Conservation (phyloP, 35 echinoderm and acorn worm species). For the Heliocidaris tuberculata region DNA sequence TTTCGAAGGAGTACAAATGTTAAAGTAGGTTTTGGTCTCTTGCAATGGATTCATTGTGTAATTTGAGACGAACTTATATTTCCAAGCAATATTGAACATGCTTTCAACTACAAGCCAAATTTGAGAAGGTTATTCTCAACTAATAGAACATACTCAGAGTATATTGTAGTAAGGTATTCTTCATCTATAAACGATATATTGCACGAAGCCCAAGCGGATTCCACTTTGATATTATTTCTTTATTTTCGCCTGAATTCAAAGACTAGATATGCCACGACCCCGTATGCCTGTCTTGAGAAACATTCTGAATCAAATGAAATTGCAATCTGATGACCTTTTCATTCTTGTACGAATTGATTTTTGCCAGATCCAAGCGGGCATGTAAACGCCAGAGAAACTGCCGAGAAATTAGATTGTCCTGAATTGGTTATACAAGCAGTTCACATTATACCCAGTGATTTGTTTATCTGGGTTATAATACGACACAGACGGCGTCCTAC, state of each 20-base stretch:
- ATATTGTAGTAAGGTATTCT: not conserved
- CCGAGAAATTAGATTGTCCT: slow-evolving; percentile 2
- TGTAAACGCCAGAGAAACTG: not conserved
- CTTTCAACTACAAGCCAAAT: too few relatives aligned
- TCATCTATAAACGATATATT: not conserved
- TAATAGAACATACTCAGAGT: not conserved
- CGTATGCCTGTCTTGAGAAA: not conserved
- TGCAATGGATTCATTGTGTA: not conserved
- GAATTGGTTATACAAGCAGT: not conserved
- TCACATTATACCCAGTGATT: not conserved
- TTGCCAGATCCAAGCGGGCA: not conserved
- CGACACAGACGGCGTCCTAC: not conserved
- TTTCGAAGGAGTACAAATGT: not conserved
- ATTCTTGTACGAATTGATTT: slow-evolving; percentile 18
- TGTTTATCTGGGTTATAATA: not conserved
- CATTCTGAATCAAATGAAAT: slow-evolving; percentile 13
- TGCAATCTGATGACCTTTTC: slow-evolving; percentile 16
- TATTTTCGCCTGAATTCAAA: not conserved
- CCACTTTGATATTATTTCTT: not conserved
- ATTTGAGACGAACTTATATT: not conserved
- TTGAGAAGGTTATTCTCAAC: not conserved
- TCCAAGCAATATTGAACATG: too few relatives aligned
- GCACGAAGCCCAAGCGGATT: not conserved
- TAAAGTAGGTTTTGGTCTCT: not conserved
- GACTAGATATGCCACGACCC: not conserved